Base-by-base conservation (phyloP, 2,113 vertebrate genomes). In the Cephalopterus ornatus region DNA sequence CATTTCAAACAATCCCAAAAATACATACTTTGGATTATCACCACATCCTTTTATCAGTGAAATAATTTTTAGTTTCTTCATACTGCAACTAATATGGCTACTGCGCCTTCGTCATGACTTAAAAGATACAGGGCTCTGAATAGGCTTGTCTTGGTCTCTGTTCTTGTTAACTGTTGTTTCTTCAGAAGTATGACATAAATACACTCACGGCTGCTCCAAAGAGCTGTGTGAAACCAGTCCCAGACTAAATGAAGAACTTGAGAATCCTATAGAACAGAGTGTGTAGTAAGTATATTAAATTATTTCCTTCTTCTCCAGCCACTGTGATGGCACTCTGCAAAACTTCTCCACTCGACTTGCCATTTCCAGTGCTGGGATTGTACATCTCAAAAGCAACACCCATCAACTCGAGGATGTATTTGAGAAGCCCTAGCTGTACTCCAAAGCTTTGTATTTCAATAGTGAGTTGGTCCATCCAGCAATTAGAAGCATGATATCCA, bases 61-160 rank as follows among this genome's bases (percentile, higher is more conserved):
- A 83, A 14, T 18, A n/a, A 58, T n/a, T 63, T 79, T 50, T 74
- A n/a, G 14, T 53, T 76, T 90, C 72, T 87, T 78, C 28, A 41
- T 24, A 44, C 21, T 75, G 12, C 35, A 56, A 24, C 37, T 92
- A 8, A 28, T 77, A 14, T 7, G 17, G 22, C 19, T 85, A 22
- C 11, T 5, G 14, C 0, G 0, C 32, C 47, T 83, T 85, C 56
- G 27, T 33, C 8, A 24, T 0, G 2, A 46, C 9, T 7, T 39
- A 26, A 21, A 49, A 23, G 10, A 44, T 7, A 18, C 0, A 1
- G 21, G 12, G 12, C 6, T 66, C 78, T 42, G 33, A 77, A 22
- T 1, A 62, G 8, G 4, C 9, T 61, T 83, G 23, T 55, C 27
- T 24, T 44, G 6, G 6, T 71, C 47, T 75, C n/a, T 23, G 17